A percentile compares a stretch with the other conserved stretches of the same genome.
Conservation (phyloP, 2,113 vertebrate genomes). For the Leucoraja erinaceus region DNA sequence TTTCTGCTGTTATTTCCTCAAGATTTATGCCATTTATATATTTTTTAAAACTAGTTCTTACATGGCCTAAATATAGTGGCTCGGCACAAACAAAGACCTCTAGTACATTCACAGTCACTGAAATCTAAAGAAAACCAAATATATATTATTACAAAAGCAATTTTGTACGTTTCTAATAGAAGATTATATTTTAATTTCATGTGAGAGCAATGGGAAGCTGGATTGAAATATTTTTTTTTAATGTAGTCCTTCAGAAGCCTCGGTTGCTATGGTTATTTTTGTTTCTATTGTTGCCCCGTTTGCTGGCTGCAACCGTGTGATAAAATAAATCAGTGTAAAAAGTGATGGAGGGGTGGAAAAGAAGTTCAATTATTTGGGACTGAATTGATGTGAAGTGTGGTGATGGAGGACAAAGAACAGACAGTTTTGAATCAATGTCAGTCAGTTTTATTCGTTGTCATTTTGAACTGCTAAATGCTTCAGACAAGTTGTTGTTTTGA, state of each 20-base stretch:
- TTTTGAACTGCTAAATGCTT: neutral
- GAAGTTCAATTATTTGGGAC: conserved; percentile 10
- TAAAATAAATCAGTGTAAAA: conserved; percentile 22
- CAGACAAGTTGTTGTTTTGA: conserved; percentile 6
- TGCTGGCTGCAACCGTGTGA: neutral
- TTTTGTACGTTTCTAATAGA: neutral
- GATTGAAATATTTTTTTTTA: conserved; percentile 1
- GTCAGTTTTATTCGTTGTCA: neutral
- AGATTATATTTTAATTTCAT: conserved; percentile 11
- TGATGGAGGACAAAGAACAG: neutral
- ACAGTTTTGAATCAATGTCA: conserved; percentile 14
- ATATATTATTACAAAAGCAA: conserved; percentile 10
- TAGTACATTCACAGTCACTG: neutral
- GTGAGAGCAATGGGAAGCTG: neutral
- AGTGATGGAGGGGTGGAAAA: neutral
- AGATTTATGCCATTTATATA: conserved; percentile 17
- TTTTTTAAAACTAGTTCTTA: neutral
- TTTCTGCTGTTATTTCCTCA: neutral
- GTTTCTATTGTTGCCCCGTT: neutral
- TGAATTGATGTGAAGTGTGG: neutral
- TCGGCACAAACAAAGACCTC: neutral
- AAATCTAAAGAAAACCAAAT: neutral
- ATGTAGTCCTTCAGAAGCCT: neutral
- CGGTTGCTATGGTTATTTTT: conserved; percentile 11
- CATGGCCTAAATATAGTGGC: neutral